Base-by-base conservation (phyloP, 2,888 invertebrate genomes). In the Amphipoea oculea region DNA sequence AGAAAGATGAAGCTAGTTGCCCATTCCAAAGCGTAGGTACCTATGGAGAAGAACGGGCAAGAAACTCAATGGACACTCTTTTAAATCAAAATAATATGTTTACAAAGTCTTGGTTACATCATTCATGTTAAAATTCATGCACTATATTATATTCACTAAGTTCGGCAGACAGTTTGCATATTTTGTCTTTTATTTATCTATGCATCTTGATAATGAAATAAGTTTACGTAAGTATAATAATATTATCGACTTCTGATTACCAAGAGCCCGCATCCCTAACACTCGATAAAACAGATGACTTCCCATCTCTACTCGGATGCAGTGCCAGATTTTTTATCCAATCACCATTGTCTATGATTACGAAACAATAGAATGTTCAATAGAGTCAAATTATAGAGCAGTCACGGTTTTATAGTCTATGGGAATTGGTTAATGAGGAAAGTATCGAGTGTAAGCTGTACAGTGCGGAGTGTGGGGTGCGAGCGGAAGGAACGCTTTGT, bases 331-430 rank as follows among this genome's bases (percentile, higher is more conserved):
- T 78, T 88, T 86, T 81, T 81, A 40, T 65, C 45, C 51, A 68
- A 70, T 71, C 42, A 0, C 6, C 68, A 78, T 81, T 86, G 82
- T 88, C 77, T 79, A 45, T 79, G 75, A 78, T 89, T 88, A 88
- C 81, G 82, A 42, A 68, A 88, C 88, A 88, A 86, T 81, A 48
- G 68, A 68, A 45, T 70, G 76, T 69, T 67, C 68, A 75, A 82
- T 86, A 76, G 71, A 79, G n/a, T 79, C 83, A 72, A 84, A 88
- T 88, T 82, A 83, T 66, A 87, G 54, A 73, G 75, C 36, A 66
- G 42, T 51, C 73, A 73, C 70, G 73, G 40, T 76, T 86, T 82
- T 85, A 29, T 79, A 75, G 60, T 76, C 68, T 82, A 62, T 89
- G 86, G 78, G 88, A 88, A 86, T 63, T 70, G 57, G 82, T 54